Conservation (phyloP, 2,797 vertebrate genomes). For the Erethizon dorsatum region DNA sequence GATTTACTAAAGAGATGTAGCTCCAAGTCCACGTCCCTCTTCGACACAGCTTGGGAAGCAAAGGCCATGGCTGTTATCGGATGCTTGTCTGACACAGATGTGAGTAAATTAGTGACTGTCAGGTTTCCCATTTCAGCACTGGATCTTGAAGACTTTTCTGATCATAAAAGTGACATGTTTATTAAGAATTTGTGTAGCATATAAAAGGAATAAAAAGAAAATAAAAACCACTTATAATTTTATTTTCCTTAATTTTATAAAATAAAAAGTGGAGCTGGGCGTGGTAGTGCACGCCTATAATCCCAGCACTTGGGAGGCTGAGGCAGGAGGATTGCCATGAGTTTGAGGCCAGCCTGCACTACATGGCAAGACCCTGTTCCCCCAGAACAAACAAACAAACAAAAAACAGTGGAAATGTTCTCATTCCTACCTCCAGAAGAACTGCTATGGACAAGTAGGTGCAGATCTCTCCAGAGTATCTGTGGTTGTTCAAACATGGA, state of each 20-base stretch:
- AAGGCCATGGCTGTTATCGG: slow-evolving; percentile 96
- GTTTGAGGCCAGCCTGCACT: neutral
- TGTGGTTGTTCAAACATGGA: neutral
- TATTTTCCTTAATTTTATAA: slow-evolving; percentile 22
- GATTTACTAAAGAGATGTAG: slow-evolving; percentile 95
- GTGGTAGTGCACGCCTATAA: neutral
- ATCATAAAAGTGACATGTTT: neutral
- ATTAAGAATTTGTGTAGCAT: neutral
- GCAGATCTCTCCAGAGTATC: neutral
- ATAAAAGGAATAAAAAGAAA: neutral
- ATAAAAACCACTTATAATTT: neutral
- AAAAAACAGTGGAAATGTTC: neutral
- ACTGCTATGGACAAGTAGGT: neutral
- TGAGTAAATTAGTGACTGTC: slow-evolving; percentile 87
- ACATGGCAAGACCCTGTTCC: neutral
- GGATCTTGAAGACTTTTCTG: neutral
- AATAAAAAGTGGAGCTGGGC: neutral
- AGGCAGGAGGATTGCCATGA: neutral
- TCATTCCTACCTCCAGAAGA: neutral
- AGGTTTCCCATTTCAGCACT: neutral
- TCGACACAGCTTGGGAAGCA: slow-evolving; percentile 97
- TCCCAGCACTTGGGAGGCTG: neutral
- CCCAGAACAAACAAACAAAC: neutral
- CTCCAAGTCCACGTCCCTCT: slow-evolving; percentile 94
- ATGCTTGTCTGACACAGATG: slow-evolving; percentile 95